Evolutionary conservation across 2,113 vertebrate genomes (phyloP), one percentile per base, ranked within the genome.

Genomic region (Riparia riparia): DNA sequence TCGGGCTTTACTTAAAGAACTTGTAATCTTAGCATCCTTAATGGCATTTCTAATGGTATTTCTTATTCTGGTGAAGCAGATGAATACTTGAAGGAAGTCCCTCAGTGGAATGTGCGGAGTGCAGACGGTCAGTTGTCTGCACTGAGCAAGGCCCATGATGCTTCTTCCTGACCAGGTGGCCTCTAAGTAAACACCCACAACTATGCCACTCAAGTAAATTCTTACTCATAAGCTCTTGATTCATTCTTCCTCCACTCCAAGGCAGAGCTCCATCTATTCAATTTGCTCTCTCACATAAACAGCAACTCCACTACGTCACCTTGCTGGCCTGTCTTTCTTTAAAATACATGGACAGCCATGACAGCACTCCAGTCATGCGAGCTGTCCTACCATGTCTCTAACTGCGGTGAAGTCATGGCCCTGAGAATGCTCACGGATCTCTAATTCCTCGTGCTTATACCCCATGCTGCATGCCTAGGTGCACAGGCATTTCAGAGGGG

Each of bases 401-500:
- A 41, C 31, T 41, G 61, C 41, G 54, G 6, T 4, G 4, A 42
- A 41, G 42, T 22, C 47, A 9, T 4, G 7, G 63, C 25, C 41
- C 54, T n/a, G 11, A 1, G 5, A 63, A 45, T 5, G 14, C 32
- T 37, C 41, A 42, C 34, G 56, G 20, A 19, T 6, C 29, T 32
- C 21, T 42, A 15, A 49, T 32, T 56, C 56, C 71, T 83, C 0
- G 0, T 69, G 21, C 49, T 34, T 37, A 17, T 10, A 37, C 21
- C 56, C 42, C 49, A 3, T 11, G 47, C 19, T 31, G 16, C 0
- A 0, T 47, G 70, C 64, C 34, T 49, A 19, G 47, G 29, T 56
- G 56, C 44, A 49, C 34, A 77, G 63, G 31, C 34, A 83, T 70
- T 54, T 69, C 87, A 49, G 42, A 63, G 42, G 26, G 12, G 34